A percentile compares a stretch with the other conserved stretches of the same genome.
These are phyloP conservation scores for Thunnus albacares DNA, from an alignment of 2,797 vertebrate species.

Conservation along the genomic window DNA sequence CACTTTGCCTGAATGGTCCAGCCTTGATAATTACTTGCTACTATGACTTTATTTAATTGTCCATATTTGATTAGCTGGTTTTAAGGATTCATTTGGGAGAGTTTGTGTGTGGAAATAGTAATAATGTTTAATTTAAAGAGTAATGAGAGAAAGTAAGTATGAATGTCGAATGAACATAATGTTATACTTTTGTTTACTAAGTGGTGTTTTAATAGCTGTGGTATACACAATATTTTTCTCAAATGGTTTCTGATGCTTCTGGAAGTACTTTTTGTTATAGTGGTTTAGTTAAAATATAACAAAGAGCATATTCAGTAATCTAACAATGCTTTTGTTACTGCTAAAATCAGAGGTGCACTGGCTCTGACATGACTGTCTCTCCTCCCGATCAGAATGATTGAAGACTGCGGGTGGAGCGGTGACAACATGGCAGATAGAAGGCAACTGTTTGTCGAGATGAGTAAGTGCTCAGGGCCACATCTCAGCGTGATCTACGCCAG, in stretches of 20 bases:
- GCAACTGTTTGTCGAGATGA: slow-evolving; percentile 99
- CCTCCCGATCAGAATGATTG: slow-evolving; percentile 95
- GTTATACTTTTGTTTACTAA: background rate
- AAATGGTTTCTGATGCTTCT: slow-evolving; percentile 6
- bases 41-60: background rate
- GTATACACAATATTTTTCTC: background rate
- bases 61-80: background rate
- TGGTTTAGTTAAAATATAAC: background rate
- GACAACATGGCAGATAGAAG: slow-evolving; percentile 99
- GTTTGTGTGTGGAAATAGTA: background rate
- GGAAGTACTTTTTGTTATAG: background rate
- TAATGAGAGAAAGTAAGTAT: background rate
- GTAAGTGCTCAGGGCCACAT: slow-evolving; percentile 88
- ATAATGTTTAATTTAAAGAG: background rate
- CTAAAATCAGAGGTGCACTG: slow-evolving; percentile 30
- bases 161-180: slow-evolving; percentile 1
- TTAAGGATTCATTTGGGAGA: background rate
- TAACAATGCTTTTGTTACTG: slow-evolving; percentile 11
- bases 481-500: slow-evolving; percentile 47
- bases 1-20: background rate
- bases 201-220: background rate
- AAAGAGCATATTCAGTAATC: slow-evolving; percentile 10
- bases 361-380: slow-evolving; percentile 72
- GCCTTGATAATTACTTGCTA: background rate
- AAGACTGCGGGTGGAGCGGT: slow-evolving; percentile 91